Percentiles rank a stretch among this genome's conserved stretches.
Evolutionary conservation across 1,140 invertebrate species (phyloP).

Genomic region (Spodoptera frugiperda): DNA sequence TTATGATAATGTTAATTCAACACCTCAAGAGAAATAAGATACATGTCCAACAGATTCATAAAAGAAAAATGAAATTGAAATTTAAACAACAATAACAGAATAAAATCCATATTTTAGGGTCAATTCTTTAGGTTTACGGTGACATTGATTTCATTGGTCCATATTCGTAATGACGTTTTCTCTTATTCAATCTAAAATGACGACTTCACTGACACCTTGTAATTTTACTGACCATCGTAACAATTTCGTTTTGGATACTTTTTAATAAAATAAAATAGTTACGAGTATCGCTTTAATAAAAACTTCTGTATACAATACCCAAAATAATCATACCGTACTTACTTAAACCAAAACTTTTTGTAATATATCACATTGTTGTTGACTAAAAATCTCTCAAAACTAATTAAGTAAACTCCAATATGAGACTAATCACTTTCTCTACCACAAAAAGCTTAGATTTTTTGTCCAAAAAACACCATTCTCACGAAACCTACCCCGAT

Average conservation of each 20-base stretch:
- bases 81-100: background rate
- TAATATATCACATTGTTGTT: too few species aligned
- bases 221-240: background rate
- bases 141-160: constrained; percentile 2
- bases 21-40: background rate
- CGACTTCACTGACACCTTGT: background rate
- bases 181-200: background rate
- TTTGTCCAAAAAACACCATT: constrained; percentile 7
- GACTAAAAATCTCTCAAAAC: too few species aligned
- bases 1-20: constrained; percentile 6
- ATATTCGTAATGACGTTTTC: background rate
- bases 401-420: too few species aligned
- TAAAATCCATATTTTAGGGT: constrained; percentile 2
- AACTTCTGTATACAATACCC: too few species aligned
- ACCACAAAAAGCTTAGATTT: background rate
- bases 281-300: too few species aligned
- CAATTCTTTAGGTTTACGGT: background rate
- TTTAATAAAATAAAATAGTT: too few species aligned
- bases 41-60: background rate
- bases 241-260: too few species aligned
- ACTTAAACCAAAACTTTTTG: too few species aligned
- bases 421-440: too few species aligned
- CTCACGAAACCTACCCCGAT: constrained; percentile 42
- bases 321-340: too few species aligned
- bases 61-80: constrained; percentile 14